Evolutionary conservation across 2,797 vertebrate species (phyloP).

Genomic region (Eleutherodactylus coqui): DNA sequence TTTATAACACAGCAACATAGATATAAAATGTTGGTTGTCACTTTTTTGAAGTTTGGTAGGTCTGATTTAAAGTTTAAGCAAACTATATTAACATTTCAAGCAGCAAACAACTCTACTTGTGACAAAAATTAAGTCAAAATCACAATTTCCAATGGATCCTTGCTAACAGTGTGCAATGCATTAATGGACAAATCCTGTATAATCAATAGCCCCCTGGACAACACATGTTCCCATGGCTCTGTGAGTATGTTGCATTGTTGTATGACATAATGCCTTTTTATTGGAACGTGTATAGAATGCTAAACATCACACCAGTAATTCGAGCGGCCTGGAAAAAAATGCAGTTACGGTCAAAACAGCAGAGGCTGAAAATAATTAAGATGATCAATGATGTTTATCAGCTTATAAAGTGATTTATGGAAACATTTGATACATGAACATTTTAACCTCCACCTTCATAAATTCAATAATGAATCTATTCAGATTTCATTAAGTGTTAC

Average conservation of each 20-base stretch:
- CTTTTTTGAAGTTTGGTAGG: too few species aligned
- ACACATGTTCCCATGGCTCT: background rate
- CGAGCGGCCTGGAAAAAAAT: background rate
- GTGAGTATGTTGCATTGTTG: background rate
- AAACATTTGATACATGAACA: slow-evolving; percentile 30
- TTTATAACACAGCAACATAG: too few species aligned
- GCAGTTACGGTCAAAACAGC: background rate
- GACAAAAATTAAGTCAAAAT: background rate
- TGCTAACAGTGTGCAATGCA: background rate
- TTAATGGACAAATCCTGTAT: background rate
- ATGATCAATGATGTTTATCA: slow-evolving; percentile 38
- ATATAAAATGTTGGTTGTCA: too few species aligned
- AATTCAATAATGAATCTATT: slow-evolving; percentile 40
- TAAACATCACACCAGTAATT: background rate
- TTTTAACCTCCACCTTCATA: slow-evolving; percentile 35
- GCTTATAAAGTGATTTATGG: slow-evolving; percentile 21
- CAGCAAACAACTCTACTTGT: background rate
- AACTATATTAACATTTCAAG: background rate
- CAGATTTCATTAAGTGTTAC: slow-evolving; percentile 15
- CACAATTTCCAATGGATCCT: background rate
- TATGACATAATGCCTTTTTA: background rate
- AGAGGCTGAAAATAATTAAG: slow-evolving; percentile 5
- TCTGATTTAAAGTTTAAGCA: background rate
- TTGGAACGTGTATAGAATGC: background rate
- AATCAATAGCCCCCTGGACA: background rate